These are phyloP conservation scores for Tauraco erythrolophus DNA, from an alignment of 2,113 vertebrate genomes.

Conservation along the genomic window DNA sequence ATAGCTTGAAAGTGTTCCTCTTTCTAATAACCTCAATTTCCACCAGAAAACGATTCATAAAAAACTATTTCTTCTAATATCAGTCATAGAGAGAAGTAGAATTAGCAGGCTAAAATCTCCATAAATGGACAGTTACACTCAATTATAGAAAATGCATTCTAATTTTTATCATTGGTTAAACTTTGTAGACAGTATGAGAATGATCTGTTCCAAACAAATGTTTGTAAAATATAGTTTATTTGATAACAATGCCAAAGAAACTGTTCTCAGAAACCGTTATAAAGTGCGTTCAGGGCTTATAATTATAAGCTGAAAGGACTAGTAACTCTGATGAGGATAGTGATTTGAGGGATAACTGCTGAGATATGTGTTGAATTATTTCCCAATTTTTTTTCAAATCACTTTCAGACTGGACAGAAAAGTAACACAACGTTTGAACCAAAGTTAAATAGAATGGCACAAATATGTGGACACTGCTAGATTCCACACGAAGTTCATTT, in stretches of 20 bases:
- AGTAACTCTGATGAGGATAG: background rate
- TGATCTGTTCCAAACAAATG: background rate
- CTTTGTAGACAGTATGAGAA: background rate
- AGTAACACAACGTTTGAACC: background rate
- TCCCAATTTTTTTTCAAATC: background rate
- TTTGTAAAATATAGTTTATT: background rate
- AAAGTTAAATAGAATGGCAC: background rate
- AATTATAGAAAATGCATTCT: background rate
- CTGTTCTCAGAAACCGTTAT: background rate
- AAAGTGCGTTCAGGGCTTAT: background rate
- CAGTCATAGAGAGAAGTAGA: background rate
- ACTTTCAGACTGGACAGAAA: background rate
- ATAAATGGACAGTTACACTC: background rate
- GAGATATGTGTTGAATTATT: background rate
- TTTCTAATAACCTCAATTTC: background rate
- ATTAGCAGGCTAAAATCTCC: background rate
- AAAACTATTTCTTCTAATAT: background rate
- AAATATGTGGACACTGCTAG: background rate
- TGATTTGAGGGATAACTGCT: background rate
- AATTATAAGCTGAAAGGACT: background rate
- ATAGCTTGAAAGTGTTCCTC: background rate
- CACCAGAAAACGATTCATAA: background rate
- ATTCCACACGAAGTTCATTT: background rate
- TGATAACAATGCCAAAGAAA: background rate
- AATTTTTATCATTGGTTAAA: background rate